Evolutionary conservation across 2,113 vertebrate genomes (phyloP).

Genomic region (Ceratotherium simum): DNA sequence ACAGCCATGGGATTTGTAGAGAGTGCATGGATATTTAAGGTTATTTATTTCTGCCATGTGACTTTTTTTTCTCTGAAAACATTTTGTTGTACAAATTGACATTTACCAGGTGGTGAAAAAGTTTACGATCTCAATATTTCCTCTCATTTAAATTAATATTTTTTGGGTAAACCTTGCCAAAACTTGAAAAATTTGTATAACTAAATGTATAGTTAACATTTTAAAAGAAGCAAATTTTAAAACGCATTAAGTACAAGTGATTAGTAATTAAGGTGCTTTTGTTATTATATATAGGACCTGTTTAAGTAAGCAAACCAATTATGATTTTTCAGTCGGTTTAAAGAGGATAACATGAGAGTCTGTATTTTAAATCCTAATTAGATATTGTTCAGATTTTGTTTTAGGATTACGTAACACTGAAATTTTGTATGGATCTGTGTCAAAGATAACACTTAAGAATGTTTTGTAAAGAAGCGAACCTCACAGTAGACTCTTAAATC

Average conservation of each 20-base stretch:
- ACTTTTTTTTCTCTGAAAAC: neutral
- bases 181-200: constrained; percentile 49
- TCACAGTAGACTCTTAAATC: neutral
- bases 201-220: constrained; percentile 28
- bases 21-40: neutral
- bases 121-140: constrained; percentile 48
- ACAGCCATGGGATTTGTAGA: neutral
- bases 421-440: constrained; percentile 41
- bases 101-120: constrained; percentile 51
- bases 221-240: neutral
- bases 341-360: neutral
- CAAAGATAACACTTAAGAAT: constrained; percentile 26
- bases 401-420: neutral
- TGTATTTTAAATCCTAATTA: constrained; percentile 1
- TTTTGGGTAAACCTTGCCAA: neutral
- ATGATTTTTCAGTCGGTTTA: constrained; percentile 43
- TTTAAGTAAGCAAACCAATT: constrained; percentile 2
- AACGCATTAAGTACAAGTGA: neutral
- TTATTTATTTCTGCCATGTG: neutral
- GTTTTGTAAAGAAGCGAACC: constrained; percentile 19
- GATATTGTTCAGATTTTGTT: neutral
- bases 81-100: constrained; percentile 60
- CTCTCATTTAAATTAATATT: constrained; percentile 56
- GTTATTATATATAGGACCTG: neutral
- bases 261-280: constrained; percentile 55